Evolutionary conservation across 2,113 vertebrate species (phyloP).

Genomic region (Grammatotria lemairii): DNA sequence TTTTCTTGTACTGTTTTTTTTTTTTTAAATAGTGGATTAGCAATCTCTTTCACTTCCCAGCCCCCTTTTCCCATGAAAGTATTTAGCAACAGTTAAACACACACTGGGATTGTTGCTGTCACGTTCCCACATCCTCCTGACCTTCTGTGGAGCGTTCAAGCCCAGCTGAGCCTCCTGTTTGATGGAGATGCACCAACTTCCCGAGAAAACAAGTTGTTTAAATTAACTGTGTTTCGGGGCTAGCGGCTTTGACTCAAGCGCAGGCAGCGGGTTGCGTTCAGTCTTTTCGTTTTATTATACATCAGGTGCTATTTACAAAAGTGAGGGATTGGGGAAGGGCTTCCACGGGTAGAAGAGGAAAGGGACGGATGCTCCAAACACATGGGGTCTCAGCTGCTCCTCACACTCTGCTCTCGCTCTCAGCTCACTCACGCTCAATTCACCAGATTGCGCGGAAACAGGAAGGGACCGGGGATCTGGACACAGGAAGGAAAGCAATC

Average conservation of each 20-base stretch:
- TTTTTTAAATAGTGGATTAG: not conserved
- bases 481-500: not conserved
- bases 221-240: not conserved
- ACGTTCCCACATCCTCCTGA: not conserved
- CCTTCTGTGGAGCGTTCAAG: not conserved
- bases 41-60: not conserved
- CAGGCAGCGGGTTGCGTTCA: not conserved
- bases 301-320: not conserved
- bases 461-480: not conserved
- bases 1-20: not conserved
- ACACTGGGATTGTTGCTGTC: not conserved
- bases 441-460: accelerated
- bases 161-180: not conserved
- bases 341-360: not conserved
- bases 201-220: not conserved
- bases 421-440: not conserved
- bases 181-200: not conserved
- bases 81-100: not conserved
- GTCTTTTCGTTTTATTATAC: not conserved
- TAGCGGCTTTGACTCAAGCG: not conserved
- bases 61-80: not conserved
- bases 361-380: not conserved
- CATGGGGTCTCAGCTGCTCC: accelerated
- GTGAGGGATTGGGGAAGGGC: not conserved
- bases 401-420: accelerated